phyloP scores from a whole-genome alignment of 1,140 invertebrate genomes.

The Daktulosphaira vitifoliae region DNA sequence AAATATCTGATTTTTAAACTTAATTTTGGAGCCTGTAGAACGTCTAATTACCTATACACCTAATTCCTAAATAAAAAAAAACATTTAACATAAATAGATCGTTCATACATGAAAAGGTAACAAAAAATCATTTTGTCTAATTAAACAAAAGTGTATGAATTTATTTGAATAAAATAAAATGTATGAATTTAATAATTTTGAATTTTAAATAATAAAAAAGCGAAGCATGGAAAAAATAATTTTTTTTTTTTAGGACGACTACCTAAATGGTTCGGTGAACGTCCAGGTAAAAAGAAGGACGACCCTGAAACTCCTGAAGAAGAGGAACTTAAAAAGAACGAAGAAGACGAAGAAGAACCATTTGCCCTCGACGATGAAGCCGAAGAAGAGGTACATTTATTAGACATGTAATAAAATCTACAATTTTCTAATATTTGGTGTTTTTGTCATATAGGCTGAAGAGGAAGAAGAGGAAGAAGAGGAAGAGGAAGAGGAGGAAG shows the following conservation, averaged over 20 bases:
- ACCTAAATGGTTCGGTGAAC: constrained; percentile 88
- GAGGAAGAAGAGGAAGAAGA: constrained; percentile 37
- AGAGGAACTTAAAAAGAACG: constrained; percentile 54
- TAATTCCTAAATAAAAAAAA: too few species aligned
- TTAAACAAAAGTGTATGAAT: too few species aligned
- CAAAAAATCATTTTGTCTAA: too few species aligned
- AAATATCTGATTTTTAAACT: too few species aligned
- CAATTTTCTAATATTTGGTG: neutral
- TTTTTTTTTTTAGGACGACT: constrained; percentile 82
- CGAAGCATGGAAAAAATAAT: too few species aligned
- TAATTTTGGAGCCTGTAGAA: too few species aligned
- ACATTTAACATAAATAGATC: too few species aligned
- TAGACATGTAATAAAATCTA: neutral
- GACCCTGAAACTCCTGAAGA: constrained; percentile 80
- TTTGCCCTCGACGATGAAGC: constrained; percentile 33
- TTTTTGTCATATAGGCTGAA: constrained; percentile 30
- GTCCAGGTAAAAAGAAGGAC: constrained; percentile 81
- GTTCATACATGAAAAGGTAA: too few species aligned
- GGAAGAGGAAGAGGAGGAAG: constrained; percentile 35
- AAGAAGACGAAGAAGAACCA: constrained; percentile 35
- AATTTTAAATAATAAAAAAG: too few species aligned
- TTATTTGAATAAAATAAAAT: too few species aligned
- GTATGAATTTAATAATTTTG: too few species aligned
- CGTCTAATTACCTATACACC: too few species aligned
- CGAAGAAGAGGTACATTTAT: constrained; percentile 32